These are phyloP conservation scores for Seladonia tumulorum DNA, from an alignment of 2,888 invertebrate genomes.

Conservation along the genomic window DNA sequence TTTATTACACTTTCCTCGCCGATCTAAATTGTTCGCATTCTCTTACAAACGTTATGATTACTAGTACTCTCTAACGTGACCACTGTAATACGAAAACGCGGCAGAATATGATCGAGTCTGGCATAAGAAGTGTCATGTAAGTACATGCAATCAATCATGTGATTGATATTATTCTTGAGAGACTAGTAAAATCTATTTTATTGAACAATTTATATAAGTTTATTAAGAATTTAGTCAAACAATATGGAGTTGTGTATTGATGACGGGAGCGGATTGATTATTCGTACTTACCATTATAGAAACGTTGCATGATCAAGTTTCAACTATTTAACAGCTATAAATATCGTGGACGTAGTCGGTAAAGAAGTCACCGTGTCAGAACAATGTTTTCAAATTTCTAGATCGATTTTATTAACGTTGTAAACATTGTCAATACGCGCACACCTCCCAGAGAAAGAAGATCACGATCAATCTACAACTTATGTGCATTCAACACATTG, in stretches of 20 bases:
- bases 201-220: background rate
- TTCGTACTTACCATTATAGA: conserved; percentile 4
- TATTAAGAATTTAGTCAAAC: background rate
- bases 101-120: background rate
- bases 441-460: too few relatives aligned
- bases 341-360: conserved; percentile 2
- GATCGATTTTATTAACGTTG: background rate
- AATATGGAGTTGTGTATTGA: background rate
- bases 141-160: background rate
- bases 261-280: background rate
- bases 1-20: background rate
- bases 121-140: background rate
- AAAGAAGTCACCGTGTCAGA: background rate
- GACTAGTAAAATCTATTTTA: background rate
- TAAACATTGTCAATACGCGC: background rate
- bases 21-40: background rate
- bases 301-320: background rate
- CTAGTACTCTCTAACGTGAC: background rate
- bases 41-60: background rate
- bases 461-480: background rate
- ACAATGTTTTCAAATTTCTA: background rate
- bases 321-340: conserved; percentile 10
- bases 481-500: background rate
- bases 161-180: background rate
- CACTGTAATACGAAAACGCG: background rate